phyloP scores from a whole-genome alignment of 2,113 vertebrate species.

The Xenopus laevis region DNA sequence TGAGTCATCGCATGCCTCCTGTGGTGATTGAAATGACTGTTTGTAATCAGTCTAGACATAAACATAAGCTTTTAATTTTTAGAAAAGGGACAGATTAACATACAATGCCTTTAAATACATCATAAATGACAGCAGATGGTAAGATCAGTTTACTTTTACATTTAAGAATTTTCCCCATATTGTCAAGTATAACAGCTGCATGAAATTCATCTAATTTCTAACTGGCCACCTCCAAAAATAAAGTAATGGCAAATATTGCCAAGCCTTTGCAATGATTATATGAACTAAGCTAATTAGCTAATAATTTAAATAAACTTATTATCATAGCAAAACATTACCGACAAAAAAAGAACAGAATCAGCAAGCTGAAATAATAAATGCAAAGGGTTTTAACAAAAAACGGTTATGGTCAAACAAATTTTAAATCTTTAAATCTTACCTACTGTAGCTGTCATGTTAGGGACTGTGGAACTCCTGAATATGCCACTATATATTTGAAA shows the following conservation, averaged over 20 bases:
- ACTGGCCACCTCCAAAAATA: constrained; percentile 59
- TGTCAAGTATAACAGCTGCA: constrained; percentile 57
- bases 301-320: constrained; percentile 1
- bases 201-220: constrained; percentile 56
- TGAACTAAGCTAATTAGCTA: constrained; percentile 53
- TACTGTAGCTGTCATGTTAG: too few relatives aligned
- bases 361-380: too few relatives aligned
- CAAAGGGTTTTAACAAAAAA: too few relatives aligned
- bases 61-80: constrained; percentile 29
- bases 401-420: too few relatives aligned
- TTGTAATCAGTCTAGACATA: constrained; percentile 39
- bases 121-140: constrained; percentile 59
- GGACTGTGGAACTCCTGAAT: too few relatives aligned
- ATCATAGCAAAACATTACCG: constrained; percentile 37
- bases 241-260: constrained; percentile 48
- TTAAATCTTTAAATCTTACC: too few relatives aligned
- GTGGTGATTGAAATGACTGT: constrained; percentile 31
- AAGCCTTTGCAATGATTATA: constrained; percentile 40
- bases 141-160: constrained; percentile 58
- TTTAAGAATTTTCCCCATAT: constrained; percentile 53
- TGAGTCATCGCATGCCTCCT: constrained; percentile 4
- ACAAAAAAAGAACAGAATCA: background rate
- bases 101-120: constrained; percentile 40
- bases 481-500: too few relatives aligned
- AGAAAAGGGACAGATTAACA: constrained; percentile 29